Evolutionary conservation across 2,888 invertebrate species (phyloP), one percentile per base, ranked within the genome.

Genomic region (Allophyes oxyacanthae): DNA sequence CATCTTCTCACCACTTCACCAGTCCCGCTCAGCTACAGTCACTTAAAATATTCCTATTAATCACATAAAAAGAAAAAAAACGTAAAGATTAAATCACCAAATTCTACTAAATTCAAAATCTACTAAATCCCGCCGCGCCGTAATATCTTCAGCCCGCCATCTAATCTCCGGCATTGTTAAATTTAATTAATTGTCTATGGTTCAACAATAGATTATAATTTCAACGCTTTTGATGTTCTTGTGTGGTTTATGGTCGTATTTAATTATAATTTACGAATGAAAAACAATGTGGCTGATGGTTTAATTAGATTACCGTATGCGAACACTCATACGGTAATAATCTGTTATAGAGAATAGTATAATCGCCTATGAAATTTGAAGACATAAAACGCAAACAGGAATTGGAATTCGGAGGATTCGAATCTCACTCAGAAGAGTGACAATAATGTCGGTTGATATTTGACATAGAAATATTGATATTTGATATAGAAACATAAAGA

Each of bases 121-220:
- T 36, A 41, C 44, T 38, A 28, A 54, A 45, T 45, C 42, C 59
- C 64, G 48, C 38, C 53, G 4, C 4, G 4, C 4, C 2, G 4
- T 20, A 20, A 53, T 60, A 64, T 64, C 68, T 38, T 26, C 1
- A 32, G 11, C 55, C 36, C 68, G 61, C 68, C 63, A 68, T 73
- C 73, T 68, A 60, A 58, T 69, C 64, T 38, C 11, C 64, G 56
- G 75, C 70, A 81, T 81, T 81, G 81, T 81, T 64, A 59, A 52
- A 72, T 71, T 79, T 81, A 80, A 80, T 80, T 79, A 80, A 78
- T 72, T 69, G 76, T 75, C 77, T 72, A 65, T 70, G 57, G 64
- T 56, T 49, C 51, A 56, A 70, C 72, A 66, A 77, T 77, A 67
- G 75, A 70, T 60, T 63, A 67, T 65, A 65, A 68, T 66, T 60